phyloP scores from a whole-genome alignment of 2,113 vertebrate species.

The Cavia aperea region DNA sequence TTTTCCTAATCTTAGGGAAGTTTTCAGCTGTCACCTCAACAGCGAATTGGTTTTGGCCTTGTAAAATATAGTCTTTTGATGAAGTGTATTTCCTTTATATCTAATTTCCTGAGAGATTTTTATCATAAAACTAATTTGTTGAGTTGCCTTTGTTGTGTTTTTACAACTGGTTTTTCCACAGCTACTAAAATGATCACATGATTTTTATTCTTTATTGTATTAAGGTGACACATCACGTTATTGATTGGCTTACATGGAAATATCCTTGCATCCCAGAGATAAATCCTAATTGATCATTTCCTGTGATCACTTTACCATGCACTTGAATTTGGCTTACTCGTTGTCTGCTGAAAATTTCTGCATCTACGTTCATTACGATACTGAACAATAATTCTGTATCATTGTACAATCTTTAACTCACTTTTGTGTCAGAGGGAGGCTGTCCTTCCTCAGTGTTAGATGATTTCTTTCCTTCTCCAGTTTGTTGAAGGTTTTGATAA shows the following conservation, averaged over 20 bases:
- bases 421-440: not conserved
- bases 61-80: not conserved
- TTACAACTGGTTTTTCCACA: not conserved
- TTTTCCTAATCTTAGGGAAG: not conserved
- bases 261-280: not conserved
- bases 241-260: not conserved
- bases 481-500: not conserved
- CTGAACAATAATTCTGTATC: not conserved
- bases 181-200: not conserved
- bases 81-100: not conserved
- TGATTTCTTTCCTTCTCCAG: not conserved
- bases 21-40: not conserved
- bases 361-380: not conserved
- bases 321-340: not conserved
- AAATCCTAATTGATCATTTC: not conserved
- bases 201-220: not conserved
- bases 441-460: not conserved
- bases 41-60: not conserved
- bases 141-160: not conserved
- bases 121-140: not conserved
- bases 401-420: not conserved
- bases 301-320: not conserved
- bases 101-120: not conserved
- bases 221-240: not conserved
- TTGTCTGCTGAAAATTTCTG: not conserved